A percentile compares a stretch with the other conserved stretches of the same genome.
These are phyloP conservation scores for Pterostichus niger DNA, from an alignment of 2,888 invertebrate genomes.

Conservation along the genomic window DNA sequence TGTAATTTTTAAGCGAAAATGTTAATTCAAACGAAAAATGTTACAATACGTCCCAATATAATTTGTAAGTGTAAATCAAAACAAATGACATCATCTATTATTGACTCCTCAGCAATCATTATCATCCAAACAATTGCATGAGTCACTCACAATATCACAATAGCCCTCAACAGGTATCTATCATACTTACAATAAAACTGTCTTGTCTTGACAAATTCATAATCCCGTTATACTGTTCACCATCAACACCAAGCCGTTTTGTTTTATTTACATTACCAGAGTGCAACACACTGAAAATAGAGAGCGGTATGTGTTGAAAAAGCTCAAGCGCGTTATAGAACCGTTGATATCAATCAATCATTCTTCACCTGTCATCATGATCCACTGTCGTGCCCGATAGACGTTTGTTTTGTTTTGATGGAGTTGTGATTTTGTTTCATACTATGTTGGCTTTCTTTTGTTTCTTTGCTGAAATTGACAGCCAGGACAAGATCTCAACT, in stretches of 20 bases:
- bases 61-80: neutral
- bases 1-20: too few relatives aligned
- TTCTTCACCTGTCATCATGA: slow-evolving; percentile 45
- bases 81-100: slow-evolving; percentile 30
- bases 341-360: slow-evolving; percentile 58
- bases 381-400: neutral
- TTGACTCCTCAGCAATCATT: slow-evolving; percentile 1
- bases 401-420: slow-evolving; percentile 14
- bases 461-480: neutral
- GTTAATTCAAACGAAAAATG: too few relatives aligned
- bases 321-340: slow-evolving; percentile 38
- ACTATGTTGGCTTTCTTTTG: neutral
- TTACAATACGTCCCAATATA: too few relatives aligned
- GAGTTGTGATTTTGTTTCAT: slow-evolving; percentile 9
- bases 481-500: too few relatives aligned
- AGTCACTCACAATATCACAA: slow-evolving; percentile 33
- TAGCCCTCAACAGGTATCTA: slow-evolving; percentile 26
- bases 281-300: slow-evolving; percentile 23
- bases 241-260: slow-evolving; percentile 9
- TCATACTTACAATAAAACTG: slow-evolving; percentile 47
- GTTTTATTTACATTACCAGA: slow-evolving; percentile 23
- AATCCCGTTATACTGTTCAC: slow-evolving; percentile 41
- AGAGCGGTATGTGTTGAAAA: slow-evolving; percentile 49
- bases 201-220: slow-evolving; percentile 52
- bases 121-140: slow-evolving; percentile 22